A percentile compares a stretch with the other conserved stretches of the same genome.
phyloP scores from a whole-genome alignment of 2,888 invertebrate species.

The Microctonus hyperodae region DNA sequence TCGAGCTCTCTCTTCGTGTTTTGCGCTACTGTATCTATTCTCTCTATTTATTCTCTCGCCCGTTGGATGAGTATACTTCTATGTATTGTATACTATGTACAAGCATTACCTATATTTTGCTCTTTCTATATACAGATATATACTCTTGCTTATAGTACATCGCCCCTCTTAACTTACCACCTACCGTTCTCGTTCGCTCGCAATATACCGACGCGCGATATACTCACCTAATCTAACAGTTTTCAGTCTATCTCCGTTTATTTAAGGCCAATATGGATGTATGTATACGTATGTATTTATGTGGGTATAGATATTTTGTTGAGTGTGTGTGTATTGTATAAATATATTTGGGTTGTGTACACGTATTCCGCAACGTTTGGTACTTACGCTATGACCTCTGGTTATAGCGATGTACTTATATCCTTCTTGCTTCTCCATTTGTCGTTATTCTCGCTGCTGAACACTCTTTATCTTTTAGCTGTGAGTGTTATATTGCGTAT shows the following conservation, averaged over 20 bases:
- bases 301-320: not conserved
- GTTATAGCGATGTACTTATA: slow-evolving; percentile 34
- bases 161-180: slow-evolving; percentile 32
- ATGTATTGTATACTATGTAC: not conserved
- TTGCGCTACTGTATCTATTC: too few species aligned
- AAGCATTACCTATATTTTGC: slow-evolving; percentile 34
- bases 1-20: slow-evolving; percentile 6
- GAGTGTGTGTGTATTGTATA: not conserved
- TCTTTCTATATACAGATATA: too few species aligned
- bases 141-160: too few species aligned
- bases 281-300: too few species aligned
- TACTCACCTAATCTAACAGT: slow-evolving; percentile 55
- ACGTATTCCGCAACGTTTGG: slow-evolving; percentile 25
- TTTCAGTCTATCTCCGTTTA: slow-evolving; percentile 40
- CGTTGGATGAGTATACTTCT: slow-evolving; percentile 22
- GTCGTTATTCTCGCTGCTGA: not conserved
- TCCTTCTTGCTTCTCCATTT: slow-evolving; percentile 9
- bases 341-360: slow-evolving; percentile 15
- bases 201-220: slow-evolving; percentile 30
- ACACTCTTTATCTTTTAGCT: not conserved
- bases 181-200: slow-evolving; percentile 25
- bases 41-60: slow-evolving; percentile 4
- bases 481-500: slow-evolving; percentile 13
- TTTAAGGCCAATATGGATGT: slow-evolving; percentile 25
- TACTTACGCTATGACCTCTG: slow-evolving; percentile 32